Percentiles rank a stretch among this genome's conserved stretches.
Conservation (phyloP, 2,113 vertebrate species). For the Seriola quinqueradiata region DNA sequence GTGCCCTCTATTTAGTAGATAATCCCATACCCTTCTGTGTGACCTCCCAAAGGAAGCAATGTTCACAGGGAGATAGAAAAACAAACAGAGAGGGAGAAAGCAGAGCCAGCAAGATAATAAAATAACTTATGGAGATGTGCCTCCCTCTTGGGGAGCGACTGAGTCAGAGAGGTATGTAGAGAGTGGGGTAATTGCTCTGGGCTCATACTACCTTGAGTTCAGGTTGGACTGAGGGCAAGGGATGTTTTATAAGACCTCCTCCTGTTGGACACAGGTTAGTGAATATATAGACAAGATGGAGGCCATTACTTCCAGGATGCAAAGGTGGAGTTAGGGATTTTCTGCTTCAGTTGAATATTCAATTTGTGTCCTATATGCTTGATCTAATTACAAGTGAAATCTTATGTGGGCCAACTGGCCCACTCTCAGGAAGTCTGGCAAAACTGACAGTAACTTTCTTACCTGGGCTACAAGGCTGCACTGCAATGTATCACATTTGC, state of each 20-base stretch:
- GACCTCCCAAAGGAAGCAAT: conserved; percentile 72
- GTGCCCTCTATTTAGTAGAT: conserved; percentile 70
- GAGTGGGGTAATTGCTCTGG: conserved; percentile 73
- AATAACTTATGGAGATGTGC: conserved; percentile 83
- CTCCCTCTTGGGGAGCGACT: conserved; percentile 48
- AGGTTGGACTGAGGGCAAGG: conserved; percentile 64
- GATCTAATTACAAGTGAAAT: conserved; percentile 41
- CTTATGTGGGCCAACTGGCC: conserved; percentile 12
- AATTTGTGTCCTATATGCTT: conserved; percentile 36
- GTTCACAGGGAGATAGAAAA: conserved; percentile 59
- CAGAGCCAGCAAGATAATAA: conserved; percentile 80
- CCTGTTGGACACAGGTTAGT: conserved; percentile 71
- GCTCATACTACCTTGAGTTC: conserved; percentile 62
- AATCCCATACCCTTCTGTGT: conserved; percentile 66
- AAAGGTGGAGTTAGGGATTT: conserved; percentile 29
- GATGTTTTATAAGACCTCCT: conserved; percentile 70
- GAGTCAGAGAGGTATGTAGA: conserved; percentile 62
- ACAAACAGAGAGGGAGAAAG: conserved; percentile 70
- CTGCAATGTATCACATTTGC: too few relatives aligned
- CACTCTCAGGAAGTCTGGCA: neutral
- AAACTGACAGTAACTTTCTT: conserved; percentile 5
- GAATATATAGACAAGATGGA: conserved; percentile 64
- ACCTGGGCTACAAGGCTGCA: neutral
- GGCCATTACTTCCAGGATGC: conserved; percentile 52
- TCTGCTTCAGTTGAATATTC: conserved; percentile 61